Evolutionary conservation across 2,888 invertebrate genomes (phyloP), one percentile per base, ranked within the genome.

Genomic region (Drosophila setosimentum): DNA sequence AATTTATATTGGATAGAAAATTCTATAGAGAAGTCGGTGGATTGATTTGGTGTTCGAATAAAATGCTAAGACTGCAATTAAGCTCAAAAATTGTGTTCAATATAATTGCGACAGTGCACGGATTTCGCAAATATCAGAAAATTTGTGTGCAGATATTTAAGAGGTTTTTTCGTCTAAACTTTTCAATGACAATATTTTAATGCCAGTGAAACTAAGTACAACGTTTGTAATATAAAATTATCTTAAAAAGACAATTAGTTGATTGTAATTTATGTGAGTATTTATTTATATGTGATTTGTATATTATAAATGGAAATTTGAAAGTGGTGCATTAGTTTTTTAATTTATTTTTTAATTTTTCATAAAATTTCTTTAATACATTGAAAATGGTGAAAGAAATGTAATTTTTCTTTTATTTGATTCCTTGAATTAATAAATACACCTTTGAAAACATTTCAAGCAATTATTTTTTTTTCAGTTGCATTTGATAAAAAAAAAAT

Each of bases 91-190:
- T 40, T n/a, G 1, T 4, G 10, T n/a, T 40, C 40, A n/a, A n/a
- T 10, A n/a, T 2, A n/a, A 10, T 3, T 4, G 1, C 3, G 0
- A 10, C 3, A 8, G 8, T 18, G 8, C 3, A n/a, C 8, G 10
- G 3, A 10, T 40, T n/a, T 40, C n/a, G 10, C n/a, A 4, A 1
- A n/a, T 40, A 8, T 37, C n/a, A n/a, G 37, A 37, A 37, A n/a
- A 37, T n/a, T 8, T 10, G 40, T n/a, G n/a, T 40, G n/a, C 40
- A 40, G n/a, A 40, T 40, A n/a, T n/a, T 10, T 10, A 10, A 10
- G 10, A 10, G 40, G 3, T 40, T 40, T n/a, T n/a, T 4, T 4
- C 4, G n/a, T 21, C n/a, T 2, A 11, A n/a, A 1, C 11, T 4
- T 35, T 35, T 18, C 7, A 18, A 6, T 2, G 35, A 35, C 35